phyloP scores from a whole-genome alignment of 2,888 invertebrate species.

The Drosophila prolongata region DNA sequence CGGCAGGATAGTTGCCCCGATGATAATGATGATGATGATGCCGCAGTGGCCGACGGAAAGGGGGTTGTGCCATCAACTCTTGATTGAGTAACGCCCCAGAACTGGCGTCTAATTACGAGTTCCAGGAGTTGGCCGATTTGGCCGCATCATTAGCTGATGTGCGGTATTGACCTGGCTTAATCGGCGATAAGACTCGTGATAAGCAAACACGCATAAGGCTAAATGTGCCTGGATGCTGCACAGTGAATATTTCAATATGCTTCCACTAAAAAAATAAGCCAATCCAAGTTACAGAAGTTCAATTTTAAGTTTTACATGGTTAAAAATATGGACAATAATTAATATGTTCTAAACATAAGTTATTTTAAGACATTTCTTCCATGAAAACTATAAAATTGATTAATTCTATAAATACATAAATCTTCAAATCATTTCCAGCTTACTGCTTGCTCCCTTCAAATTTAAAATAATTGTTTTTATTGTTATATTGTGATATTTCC shows the following conservation, averaged over 20 bases:
- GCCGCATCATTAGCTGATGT: conserved; percentile 70
- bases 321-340: too few relatives aligned
- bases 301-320: too few relatives aligned
- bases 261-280: not conserved
- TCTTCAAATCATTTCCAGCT: too few relatives aligned
- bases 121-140: conserved; percentile 53
- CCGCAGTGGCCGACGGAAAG: conserved; percentile 42
- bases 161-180: conserved; percentile 50
- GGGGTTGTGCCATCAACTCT: conserved; percentile 81
- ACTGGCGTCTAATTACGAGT: conserved; percentile 72
- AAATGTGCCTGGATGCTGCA: conserved; percentile 55
- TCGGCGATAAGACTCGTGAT: conserved; percentile 53
- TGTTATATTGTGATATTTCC: too few relatives aligned
- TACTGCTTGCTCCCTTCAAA: too few relatives aligned
- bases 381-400: too few relatives aligned
- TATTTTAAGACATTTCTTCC: too few relatives aligned
- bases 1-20: conserved; percentile 32
- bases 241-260: not conserved
- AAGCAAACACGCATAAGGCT: conserved; percentile 66
- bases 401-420: too few relatives aligned
- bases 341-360: too few relatives aligned
- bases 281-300: too few relatives aligned
- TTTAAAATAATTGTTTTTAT: too few relatives aligned
- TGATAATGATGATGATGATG: conserved; percentile 22
- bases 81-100: conserved; percentile 83